phyloP scores from a whole-genome alignment of 2,888 invertebrate genomes.

The Euclidia mi region DNA sequence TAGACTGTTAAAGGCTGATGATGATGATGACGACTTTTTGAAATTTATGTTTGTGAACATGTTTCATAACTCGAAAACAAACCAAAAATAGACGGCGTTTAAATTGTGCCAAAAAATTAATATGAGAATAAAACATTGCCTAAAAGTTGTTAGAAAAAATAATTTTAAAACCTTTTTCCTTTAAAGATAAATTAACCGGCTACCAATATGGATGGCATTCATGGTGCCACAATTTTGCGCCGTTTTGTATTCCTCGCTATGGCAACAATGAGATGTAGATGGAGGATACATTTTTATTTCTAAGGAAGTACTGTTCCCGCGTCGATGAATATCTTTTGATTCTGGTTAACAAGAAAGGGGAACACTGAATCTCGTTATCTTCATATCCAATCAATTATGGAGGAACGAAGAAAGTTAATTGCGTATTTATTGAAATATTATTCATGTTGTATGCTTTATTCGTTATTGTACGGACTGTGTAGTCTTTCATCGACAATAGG shows the following conservation, averaged over 20 bases:
- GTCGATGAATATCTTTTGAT: constrained; percentile 45
- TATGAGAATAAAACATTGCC: no score
- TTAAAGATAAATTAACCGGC: background rate
- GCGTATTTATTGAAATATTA: constrained; percentile 48
- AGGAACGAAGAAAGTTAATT: constrained; percentile 41
- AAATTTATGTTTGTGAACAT: no score
- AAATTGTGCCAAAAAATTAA: no score
- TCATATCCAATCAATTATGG: constrained; percentile 53
- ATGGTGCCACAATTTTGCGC: background rate
- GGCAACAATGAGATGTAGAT: constrained; percentile 52
- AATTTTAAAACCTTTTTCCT: no score
- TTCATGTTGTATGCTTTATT: constrained; percentile 33
- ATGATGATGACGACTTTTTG: no score
- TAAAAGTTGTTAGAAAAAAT: no score
- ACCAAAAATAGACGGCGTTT: no score
- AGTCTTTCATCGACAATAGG: constrained; percentile 2
- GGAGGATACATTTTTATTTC: constrained; percentile 29
- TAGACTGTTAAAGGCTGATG: no score
- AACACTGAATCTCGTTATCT: constrained; percentile 49
- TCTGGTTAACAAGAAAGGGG: constrained; percentile 47
- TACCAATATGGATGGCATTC: background rate
- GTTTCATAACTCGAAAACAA: no score
- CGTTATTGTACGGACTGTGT: no score
- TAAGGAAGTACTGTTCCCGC: constrained; percentile 27
- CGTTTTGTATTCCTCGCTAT: constrained; percentile 29